Evolutionary conservation across 2,797 vertebrate species (phyloP).

Genomic region (Helicolenus hilgendorfi): DNA sequence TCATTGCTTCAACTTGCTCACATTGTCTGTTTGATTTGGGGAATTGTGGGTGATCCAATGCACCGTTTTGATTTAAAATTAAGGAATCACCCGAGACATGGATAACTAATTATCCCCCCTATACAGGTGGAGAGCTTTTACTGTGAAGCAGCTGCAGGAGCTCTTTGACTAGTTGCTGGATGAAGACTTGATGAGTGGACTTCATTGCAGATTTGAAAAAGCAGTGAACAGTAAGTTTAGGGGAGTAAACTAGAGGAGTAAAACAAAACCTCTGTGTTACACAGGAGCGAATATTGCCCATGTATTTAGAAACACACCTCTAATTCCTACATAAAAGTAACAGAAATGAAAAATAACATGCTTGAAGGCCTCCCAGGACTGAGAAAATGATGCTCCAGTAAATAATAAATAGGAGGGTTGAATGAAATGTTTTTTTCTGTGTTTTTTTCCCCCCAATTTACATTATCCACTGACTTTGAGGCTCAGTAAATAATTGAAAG

Average conservation of each 20-base stretch:
- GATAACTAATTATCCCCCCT: not conserved
- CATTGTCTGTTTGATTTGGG: not conserved
- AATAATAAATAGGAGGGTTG: not conserved
- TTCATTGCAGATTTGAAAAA: not conserved
- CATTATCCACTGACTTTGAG: not conserved
- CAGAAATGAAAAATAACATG: not conserved
- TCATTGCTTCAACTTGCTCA: not conserved
- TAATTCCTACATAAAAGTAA: not conserved
- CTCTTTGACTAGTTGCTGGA: no score
- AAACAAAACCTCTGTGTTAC: not conserved
- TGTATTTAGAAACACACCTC: not conserved
- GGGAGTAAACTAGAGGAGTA: not conserved
- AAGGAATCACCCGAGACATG: not conserved
- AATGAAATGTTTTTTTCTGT: not conserved
- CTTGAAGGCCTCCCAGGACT: not conserved
- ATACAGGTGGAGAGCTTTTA: not conserved
- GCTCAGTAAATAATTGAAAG: not conserved
- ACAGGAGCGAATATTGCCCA: not conserved
- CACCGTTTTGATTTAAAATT: not conserved
- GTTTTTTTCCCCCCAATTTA: not conserved
- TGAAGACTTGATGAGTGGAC: not conserved
- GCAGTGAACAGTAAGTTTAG: not conserved
- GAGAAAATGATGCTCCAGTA: not conserved
- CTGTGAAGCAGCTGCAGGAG: slow-evolving; percentile 9
- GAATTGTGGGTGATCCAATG: not conserved